Conservation (phyloP, 2,888 invertebrate species). For the Ormia ochracea region DNA sequence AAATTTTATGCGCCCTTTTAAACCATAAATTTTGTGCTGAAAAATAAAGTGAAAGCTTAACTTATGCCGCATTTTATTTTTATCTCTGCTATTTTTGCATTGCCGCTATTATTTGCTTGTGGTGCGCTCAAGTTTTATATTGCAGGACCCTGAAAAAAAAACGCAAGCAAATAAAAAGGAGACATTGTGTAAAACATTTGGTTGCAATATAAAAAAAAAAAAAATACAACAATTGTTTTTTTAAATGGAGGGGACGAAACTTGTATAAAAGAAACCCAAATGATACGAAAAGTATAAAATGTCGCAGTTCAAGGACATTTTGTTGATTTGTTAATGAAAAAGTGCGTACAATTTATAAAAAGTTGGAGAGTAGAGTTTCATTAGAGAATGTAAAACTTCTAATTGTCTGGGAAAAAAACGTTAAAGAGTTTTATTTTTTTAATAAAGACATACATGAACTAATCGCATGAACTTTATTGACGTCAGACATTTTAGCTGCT, state of each 20-base stretch:
- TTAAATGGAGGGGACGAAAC: neutral
- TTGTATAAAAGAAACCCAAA: neutral
- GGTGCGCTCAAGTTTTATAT: neutral
- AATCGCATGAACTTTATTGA: no score
- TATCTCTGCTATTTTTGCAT: neutral
- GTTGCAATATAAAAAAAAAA: slow-evolving; percentile 11
- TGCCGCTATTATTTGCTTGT: neutral
- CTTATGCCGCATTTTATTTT: neutral
- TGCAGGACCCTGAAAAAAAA: neutral
- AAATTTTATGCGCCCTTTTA: neutral
- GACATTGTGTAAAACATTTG: slow-evolving; percentile 5
- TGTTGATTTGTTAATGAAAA: slow-evolving; percentile 26
- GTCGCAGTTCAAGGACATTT: slow-evolving; percentile 54
- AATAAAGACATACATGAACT: no score
- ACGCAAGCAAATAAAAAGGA: neutral
- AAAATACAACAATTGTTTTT: slow-evolving; percentile 23
- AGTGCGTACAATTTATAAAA: neutral
- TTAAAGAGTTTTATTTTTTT: no score
- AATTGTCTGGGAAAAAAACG: no score
- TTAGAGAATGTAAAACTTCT: neutral
- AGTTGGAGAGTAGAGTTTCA: neutral
- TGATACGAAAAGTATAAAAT: slow-evolving; percentile 3
- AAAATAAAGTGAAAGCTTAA: neutral
- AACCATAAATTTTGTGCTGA: neutral
- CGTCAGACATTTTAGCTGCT: no score